Evolutionary conservation across 2,113 vertebrate species (phyloP).

Genomic region (Ctenomys sociabilis): DNA sequence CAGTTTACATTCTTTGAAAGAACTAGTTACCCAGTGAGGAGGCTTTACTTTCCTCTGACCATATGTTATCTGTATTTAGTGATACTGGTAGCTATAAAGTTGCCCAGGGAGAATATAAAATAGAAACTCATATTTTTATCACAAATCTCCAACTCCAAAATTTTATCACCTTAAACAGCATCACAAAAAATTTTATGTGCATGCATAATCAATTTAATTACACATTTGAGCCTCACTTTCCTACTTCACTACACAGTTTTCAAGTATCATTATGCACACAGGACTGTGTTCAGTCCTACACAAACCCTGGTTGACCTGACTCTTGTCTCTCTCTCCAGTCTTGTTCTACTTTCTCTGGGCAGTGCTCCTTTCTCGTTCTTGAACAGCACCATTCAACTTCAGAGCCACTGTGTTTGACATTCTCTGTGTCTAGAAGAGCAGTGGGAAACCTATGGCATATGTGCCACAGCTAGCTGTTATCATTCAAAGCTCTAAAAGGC

Average conservation of each 20-base stretch:
- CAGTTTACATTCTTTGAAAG: slow-evolving; percentile 9
- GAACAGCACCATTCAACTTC: background rate
- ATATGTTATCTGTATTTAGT: background rate
- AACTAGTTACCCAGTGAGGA: slow-evolving; percentile 25
- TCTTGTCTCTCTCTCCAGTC: background rate
- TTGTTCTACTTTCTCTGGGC: background rate
- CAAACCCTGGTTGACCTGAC: background rate
- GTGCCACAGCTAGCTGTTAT: background rate
- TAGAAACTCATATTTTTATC: background rate
- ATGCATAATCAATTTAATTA: background rate
- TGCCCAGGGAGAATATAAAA: background rate
- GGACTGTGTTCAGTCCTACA: background rate
- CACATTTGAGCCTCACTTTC: background rate
- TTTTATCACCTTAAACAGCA: background rate
- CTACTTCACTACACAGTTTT: background rate
- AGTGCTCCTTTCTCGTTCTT: background rate
- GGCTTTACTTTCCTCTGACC: background rate
- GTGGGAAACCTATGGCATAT: background rate
- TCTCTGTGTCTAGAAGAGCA: background rate
- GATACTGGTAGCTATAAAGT: background rate
- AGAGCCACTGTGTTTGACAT: background rate
- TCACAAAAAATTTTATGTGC: background rate
- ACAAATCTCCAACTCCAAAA: background rate
- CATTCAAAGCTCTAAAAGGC: background rate
- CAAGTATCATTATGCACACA: background rate